Conservation (phyloP, 2,113 vertebrate species). For the Parus major region DNA sequence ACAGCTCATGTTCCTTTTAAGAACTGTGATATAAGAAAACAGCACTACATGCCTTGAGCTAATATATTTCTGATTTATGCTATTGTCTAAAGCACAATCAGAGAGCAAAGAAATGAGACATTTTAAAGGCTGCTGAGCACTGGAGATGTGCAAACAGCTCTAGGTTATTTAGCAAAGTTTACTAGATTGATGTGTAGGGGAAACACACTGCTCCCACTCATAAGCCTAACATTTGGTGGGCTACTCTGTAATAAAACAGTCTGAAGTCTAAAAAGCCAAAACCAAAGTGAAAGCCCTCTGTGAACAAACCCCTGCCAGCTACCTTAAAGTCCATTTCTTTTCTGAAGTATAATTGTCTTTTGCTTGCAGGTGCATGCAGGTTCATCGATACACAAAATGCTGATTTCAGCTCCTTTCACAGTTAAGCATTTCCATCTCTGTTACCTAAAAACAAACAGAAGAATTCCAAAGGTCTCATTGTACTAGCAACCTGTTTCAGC, state of each 20-base stretch:
- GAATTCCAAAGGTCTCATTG: neutral
- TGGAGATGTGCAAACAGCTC: neutral
- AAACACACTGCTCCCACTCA: neutral
- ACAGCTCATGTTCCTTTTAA: neutral
- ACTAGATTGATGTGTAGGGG: neutral
- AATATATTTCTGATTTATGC: neutral
- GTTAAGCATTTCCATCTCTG: neutral
- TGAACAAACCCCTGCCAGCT: neutral
- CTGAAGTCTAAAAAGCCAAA: neutral
- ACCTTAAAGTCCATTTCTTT: neutral
- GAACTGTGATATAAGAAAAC: neutral
- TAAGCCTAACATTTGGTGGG: neutral
- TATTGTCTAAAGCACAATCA: conserved; percentile 15
- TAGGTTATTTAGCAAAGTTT: neutral
- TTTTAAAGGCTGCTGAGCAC: conserved; percentile 29
- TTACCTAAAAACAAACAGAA: neutral
- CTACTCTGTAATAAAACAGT: neutral
- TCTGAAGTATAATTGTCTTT: neutral
- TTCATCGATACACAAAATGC: neutral
- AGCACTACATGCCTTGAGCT: neutral
- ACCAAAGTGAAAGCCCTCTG: neutral
- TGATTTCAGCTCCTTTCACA: neutral
- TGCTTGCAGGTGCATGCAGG: neutral
- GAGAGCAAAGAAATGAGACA: conserved; percentile 22
- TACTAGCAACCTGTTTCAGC: neutral